Evolutionary conservation across 1,140 invertebrate genomes (phyloP), one percentile per base, ranked within the genome.

Genomic region (Drosophila tsacasi): DNA sequence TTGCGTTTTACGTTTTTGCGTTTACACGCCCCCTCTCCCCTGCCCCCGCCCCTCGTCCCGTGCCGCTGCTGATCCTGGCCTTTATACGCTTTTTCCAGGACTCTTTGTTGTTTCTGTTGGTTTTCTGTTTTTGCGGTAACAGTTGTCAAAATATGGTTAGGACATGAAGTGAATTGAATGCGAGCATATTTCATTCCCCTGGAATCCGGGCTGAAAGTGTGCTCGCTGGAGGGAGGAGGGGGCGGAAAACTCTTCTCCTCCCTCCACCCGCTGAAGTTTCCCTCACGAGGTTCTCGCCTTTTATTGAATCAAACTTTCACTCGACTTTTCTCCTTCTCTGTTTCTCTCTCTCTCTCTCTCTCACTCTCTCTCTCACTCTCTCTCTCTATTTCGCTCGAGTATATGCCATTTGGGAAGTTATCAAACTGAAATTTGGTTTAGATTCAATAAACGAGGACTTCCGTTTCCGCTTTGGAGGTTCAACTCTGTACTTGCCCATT

Each of bases 101-200:
- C 30, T 61, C 72, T 77, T 81, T 64, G 68, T 64, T 82, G 44
- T 46, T 63, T 60, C 67, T 84, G 63, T 73, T 77, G 63, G 72
- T 84, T 81, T 62, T 66, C 71, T 81, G 76, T 83, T 89, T 87
- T 81, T 89, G 84, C 66, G 85, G 85, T 81, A 90, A 90, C 84
- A 89, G 85, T 89, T 89, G 84, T 89, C 84, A 89, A 90, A 90
- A 89, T 90, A 89, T 90, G 81, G 81, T 66, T 63, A 72, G 79
- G 78, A 75, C 71, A 79, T 77, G 58, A 82, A 82, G 71, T 73
- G 71, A 74, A 74, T 73, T 74, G 71, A 74, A 73, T 74, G 71
- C 54, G 57, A 61, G 71, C 21, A 73, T 73, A 74, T 74, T 74
- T 61, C 67, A 73, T 61, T 73, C 42, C 52, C 55, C n/a, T 37